These are phyloP conservation scores for Lasioglossum calceatum DNA, from an alignment of 2,888 invertebrate genomes.

Conservation along the genomic window DNA sequence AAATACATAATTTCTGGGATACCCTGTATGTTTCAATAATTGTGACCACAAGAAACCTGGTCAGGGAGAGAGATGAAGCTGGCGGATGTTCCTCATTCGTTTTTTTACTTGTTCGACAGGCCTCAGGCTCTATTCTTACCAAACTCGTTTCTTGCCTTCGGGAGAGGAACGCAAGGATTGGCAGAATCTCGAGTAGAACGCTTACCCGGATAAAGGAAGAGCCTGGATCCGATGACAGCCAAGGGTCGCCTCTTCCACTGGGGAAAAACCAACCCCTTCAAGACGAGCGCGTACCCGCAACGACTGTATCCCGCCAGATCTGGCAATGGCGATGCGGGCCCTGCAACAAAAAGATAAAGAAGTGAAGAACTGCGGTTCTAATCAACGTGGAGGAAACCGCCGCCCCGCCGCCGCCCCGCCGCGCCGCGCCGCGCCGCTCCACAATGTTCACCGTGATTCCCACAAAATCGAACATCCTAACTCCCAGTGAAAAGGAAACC, in stretches of 20 bases:
- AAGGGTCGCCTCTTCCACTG: constrained; percentile 88
- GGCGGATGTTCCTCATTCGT: constrained; percentile 4
- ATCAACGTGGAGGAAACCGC: constrained; percentile 23
- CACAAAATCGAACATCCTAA: not conserved
- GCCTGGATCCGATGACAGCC: constrained; percentile 87
- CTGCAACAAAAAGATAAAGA: constrained; percentile 75
- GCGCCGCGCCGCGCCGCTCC: not conserved
- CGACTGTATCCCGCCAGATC: constrained; percentile 85
- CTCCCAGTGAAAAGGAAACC: not conserved
- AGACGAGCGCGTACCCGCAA: constrained; percentile 85
- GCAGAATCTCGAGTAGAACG: constrained; percentile 55
- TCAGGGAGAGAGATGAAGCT: constrained; percentile 12
- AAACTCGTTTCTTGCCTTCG: constrained; percentile 35
- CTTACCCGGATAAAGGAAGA: constrained; percentile 87
- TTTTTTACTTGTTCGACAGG: constrained; percentile 14
- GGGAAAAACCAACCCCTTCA: constrained; percentile 89
- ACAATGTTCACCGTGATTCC: not conserved
- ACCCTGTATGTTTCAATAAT: constrained; percentile 33
- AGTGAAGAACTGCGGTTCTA: constrained; percentile 40
- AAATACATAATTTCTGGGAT: too few species aligned
- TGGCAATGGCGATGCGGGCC: constrained; percentile 86
- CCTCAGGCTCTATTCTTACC: constrained; percentile 9
- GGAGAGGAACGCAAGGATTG: constrained; percentile 27
- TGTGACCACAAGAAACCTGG: constrained; percentile 9
- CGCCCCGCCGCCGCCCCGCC: not conserved